Evolutionary conservation across 2,113 vertebrate genomes (phyloP).

Genomic region (Cryptotis parvus): DNA sequence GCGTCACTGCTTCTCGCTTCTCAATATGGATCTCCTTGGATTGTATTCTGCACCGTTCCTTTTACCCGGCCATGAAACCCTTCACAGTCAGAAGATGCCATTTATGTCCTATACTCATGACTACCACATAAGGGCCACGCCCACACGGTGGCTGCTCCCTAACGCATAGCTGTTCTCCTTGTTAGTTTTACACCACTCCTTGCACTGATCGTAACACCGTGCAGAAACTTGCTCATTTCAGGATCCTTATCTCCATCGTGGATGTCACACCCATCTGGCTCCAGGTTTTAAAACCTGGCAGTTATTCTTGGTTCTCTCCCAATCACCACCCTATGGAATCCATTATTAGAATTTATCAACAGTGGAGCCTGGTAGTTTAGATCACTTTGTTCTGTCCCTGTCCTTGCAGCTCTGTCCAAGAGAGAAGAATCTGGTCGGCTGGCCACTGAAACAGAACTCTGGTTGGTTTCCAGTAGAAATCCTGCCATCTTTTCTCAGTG

Average conservation of each 20-base stretch:
- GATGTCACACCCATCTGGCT: neutral
- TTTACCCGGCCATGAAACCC: neutral
- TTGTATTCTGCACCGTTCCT: neutral
- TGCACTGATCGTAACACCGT: neutral
- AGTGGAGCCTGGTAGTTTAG: too few species aligned
- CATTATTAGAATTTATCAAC: neutral
- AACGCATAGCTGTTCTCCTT: neutral
- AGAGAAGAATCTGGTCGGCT: neutral
- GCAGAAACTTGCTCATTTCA: neutral
- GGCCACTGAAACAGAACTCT: neutral
- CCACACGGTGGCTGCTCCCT: neutral
- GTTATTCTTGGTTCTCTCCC: neutral
- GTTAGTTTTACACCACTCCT: neutral
- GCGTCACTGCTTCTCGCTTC: neutral
- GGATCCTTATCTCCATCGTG: constrained; percentile 10
- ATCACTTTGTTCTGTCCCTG: neutral
- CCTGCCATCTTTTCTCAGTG: neutral
- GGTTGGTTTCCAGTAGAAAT: neutral
- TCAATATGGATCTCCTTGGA: constrained; percentile 9
- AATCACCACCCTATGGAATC: neutral
- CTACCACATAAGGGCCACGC: neutral
- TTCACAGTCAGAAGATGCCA: constrained; percentile 9
- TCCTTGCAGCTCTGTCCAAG: neutral
- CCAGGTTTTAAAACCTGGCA: constrained; percentile 22
- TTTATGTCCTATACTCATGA: neutral